Evolutionary conservation across 2,797 vertebrate species (phyloP), one percentile per base, ranked within the genome.

Genomic region (Alosa sapidissima): DNA sequence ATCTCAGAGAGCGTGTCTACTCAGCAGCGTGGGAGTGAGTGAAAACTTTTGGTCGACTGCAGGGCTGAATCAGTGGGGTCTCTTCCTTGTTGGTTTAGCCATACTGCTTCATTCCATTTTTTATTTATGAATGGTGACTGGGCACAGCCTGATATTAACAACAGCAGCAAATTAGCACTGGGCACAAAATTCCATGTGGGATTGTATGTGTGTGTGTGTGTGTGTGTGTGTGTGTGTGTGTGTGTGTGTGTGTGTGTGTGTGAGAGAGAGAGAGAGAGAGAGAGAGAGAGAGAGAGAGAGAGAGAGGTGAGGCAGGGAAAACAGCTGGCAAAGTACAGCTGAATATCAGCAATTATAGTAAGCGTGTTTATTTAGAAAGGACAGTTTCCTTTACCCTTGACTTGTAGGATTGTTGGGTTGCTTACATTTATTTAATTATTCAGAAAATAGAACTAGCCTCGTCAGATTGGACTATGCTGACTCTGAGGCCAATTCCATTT

Each of bases 71-170:
- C 72, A 78, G 36, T 78, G 41, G 72, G 72, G 72, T 45, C 13
- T 78, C 72, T 78, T 45, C 36, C 72, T 78, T 78, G 72, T 47
- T 78, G 41, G 41, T 78, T 78, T 78, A 78, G 72, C 14, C 36
- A 75, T 75, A 75, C 72, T 78, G 72, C 45, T 75, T 19, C 36
- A 75, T 21, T 45, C 13, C 68, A 45, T 45, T 75, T 45, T 75
- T 45, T 16, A 41, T 75, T 75, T 75, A 75, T 41, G 68, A 75
- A 75, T 19, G 68, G 68, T 75, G 68, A 36, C 13, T 45, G 68
- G 19, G 68, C 68, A 75, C 36, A 75, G 13, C 16, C 13, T 62
- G 58, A 2, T 21, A 62, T 45, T 75, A 45, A 45, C 68, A 45
- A 6, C 68, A 45, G 68, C 36, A 45, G 36, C 14, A 45, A 75